Evolutionary conservation across 2,888 invertebrate genomes (phyloP).

Genomic region (Aquatica leii): DNA sequence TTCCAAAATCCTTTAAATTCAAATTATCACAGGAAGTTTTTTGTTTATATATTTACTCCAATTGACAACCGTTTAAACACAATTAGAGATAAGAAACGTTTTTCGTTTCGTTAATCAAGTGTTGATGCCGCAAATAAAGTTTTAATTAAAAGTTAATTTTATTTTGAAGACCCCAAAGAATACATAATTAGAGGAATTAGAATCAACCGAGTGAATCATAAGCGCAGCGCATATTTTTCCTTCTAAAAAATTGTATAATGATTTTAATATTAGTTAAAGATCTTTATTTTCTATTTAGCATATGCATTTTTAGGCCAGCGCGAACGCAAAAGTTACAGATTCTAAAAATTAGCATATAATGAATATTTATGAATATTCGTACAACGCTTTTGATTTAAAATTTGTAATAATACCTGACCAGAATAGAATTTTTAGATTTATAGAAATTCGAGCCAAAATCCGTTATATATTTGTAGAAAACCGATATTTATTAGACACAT

Average conservation of each 20-base stretch:
- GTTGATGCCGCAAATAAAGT: background rate
- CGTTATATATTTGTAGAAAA: too few species aligned
- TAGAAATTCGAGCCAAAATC: too few species aligned
- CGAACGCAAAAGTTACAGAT: slow-evolving; percentile 44
- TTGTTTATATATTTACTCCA: too few species aligned
- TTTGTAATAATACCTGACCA: slow-evolving; percentile 30
- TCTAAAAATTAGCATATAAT: slow-evolving; percentile 52
- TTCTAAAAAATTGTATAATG: slow-evolving; percentile 12
- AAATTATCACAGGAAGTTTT: too few species aligned
- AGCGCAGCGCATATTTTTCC: background rate
- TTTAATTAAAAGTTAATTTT: slow-evolving; percentile 1
- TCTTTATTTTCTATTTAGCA: slow-evolving; percentile 28
- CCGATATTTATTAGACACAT: too few species aligned
- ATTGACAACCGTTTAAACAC: too few species aligned
- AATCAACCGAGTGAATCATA: too few species aligned
- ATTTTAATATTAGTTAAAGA: slow-evolving; percentile 24
- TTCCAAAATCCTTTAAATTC: too few species aligned
- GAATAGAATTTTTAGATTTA: slow-evolving; percentile 8
- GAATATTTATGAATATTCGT: slow-evolving; percentile 53
- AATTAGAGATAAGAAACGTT: too few species aligned
- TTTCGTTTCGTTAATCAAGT: too few species aligned
- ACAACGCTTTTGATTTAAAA: slow-evolving; percentile 39
- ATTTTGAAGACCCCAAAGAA: slow-evolving; percentile 1
- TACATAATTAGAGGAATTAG: too few species aligned
- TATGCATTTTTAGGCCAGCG: slow-evolving; percentile 32